phyloP scores from a whole-genome alignment of 2,888 invertebrate genomes.

The Crioceris asparagi region DNA sequence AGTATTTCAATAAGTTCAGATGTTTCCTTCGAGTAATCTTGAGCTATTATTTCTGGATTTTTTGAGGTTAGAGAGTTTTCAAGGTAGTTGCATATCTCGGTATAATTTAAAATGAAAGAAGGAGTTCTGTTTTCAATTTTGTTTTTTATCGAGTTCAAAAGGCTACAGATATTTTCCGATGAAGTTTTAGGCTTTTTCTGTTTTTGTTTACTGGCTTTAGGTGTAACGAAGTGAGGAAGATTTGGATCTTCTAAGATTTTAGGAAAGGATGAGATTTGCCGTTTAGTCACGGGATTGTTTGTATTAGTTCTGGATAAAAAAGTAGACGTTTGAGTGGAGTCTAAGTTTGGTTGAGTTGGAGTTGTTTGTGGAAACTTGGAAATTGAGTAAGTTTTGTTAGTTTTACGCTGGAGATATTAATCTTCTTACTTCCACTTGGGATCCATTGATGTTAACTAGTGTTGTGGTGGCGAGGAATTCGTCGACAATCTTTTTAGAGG shows the following conservation, averaged over 20 bases:
- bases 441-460: background rate
- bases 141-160: slow-evolving; percentile 1
- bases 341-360: too few species aligned
- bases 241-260: background rate
- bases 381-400: background rate
- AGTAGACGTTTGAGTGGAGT: background rate
- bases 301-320: background rate
- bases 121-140: slow-evolving; percentile 2
- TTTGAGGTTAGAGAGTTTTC: background rate
- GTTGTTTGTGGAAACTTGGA: too few species aligned
- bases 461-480: slow-evolving; percentile 1
- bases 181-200: too few species aligned
- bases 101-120: background rate
- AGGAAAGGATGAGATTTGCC: too few species aligned
- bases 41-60: background rate
- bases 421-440: slow-evolving; percentile 2
- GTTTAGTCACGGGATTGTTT: too few species aligned
- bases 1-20: too few species aligned
- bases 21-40: background rate
- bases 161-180: too few species aligned
- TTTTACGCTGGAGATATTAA: slow-evolving; percentile 1
- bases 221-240: background rate
- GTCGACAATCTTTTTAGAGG: background rate
- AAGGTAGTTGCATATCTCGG: slow-evolving; percentile 2
- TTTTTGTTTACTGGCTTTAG: slow-evolving; percentile 1